These are phyloP conservation scores for Callinectes sapidus DNA, from an alignment of 2,888 invertebrate genomes.

Conservation along the genomic window DNA sequence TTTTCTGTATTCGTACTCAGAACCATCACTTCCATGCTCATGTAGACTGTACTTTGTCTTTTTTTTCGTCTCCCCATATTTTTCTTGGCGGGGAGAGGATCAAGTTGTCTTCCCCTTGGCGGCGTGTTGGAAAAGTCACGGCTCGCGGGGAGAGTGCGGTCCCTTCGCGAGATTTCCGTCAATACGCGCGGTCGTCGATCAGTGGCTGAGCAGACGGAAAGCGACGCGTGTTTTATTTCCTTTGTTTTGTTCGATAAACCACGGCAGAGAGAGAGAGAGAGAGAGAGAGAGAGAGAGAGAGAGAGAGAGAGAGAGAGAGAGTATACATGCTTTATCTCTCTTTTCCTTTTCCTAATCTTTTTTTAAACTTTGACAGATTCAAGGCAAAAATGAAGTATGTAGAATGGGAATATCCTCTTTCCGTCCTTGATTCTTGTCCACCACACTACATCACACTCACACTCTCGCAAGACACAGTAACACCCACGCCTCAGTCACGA, in stretches of 20 bases:
- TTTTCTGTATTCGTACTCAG: neutral
- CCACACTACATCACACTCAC: neutral
- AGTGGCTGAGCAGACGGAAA: neutral
- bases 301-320: no score
- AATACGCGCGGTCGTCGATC: neutral
- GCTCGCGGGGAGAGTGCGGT: neutral
- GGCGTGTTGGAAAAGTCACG: neutral
- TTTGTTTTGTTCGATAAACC: neutral
- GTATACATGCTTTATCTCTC: no score
- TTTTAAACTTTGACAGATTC: neutral
- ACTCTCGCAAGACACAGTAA: no score
- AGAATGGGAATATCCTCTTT: neutral
- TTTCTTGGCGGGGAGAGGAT: neutral
- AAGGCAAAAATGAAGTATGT: neutral
- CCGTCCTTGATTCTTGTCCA: neutral
- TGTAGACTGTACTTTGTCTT: neutral
- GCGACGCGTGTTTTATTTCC: neutral
- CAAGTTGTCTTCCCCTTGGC: neutral
- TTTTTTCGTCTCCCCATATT: neutral
- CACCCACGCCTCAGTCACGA: no score
- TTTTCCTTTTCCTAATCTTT: neutral
- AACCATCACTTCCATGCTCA: neutral
- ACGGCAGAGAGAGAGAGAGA: neutral
- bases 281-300: no score
- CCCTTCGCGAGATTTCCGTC: neutral